phyloP scores from a whole-genome alignment of 1,140 invertebrate species.

The Pomacea maculata region DNA sequence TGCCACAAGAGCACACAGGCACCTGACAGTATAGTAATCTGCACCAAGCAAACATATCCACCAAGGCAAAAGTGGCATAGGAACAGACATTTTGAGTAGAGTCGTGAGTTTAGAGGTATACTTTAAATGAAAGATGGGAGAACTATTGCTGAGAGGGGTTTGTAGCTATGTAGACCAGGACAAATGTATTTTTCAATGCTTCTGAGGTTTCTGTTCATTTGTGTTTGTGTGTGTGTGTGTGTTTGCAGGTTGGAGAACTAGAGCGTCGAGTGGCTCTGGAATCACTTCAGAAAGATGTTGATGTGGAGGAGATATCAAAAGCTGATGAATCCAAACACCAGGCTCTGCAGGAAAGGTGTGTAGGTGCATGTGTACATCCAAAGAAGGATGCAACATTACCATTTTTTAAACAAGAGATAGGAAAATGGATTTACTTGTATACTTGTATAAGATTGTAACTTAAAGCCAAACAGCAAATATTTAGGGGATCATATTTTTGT shows the following conservation, averaged over 20 bases:
- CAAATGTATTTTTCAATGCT: too few species aligned
- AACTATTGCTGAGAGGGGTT: too few species aligned
- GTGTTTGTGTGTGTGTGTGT: not conserved
- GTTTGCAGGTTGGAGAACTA: constrained; percentile 25
- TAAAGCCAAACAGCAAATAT: not conserved
- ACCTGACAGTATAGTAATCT: not conserved
- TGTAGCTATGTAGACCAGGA: too few species aligned
- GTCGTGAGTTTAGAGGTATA: too few species aligned
- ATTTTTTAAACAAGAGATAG: too few species aligned
- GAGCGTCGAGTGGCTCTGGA: constrained; percentile 33
- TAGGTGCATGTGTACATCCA: constrained; percentile 5
- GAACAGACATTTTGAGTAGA: not conserved
- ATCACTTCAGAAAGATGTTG: constrained; percentile 33
- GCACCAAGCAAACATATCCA: not conserved
- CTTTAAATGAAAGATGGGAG: too few species aligned
- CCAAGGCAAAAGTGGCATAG: not conserved
- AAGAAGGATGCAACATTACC: not conserved
- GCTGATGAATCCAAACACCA: constrained; percentile 21
- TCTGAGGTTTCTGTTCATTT: too few species aligned
- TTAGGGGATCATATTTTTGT: not conserved
- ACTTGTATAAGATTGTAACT: not conserved
- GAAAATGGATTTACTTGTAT: not conserved
- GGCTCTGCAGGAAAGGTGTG: constrained; percentile 15
- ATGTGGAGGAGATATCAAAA: constrained; percentile 27
- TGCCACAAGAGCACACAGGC: not conserved